Evolutionary conservation across 1,140 invertebrate species (phyloP), one percentile per base, ranked within the genome.

Genomic region (Atta cephalotes): DNA sequence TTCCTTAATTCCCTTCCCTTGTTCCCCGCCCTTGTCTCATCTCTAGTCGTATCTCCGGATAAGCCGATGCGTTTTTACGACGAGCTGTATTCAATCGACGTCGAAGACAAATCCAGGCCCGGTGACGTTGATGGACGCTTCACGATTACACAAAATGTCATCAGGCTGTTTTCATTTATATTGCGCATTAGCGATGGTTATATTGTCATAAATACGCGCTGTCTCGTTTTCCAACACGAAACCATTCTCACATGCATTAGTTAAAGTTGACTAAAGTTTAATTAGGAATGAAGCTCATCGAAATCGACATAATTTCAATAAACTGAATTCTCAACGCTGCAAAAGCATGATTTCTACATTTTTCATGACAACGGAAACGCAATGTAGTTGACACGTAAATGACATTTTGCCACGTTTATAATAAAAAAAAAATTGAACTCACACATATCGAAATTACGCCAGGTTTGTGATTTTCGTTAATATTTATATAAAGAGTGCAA

Each of bases 1-100:
- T 87, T 87, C 77, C 79, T 85, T 86, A 82, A 81, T 77, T 80
- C 45, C 25, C 58, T 71, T 85, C n/a, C n/a, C n/a, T n/a, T n/a
- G n/a, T n/a, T n/a, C n/a, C n/a, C n/a, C 80, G 10, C 21, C 31
- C n/a, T 28, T 85, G 28, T 70, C 21, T 66, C 25, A 56, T 70
- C 25, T 35, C 45, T 28, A 12, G 62, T 79, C 87, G 84, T 65
- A 71, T 87, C 88, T 62, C n/a, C 16, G 56, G 16, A 31, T 18
- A 58, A 5, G 31, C 35, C 68, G 39, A 2, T 58, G 70, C 45
- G 80, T 84, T 84, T 85, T 77, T 79, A 56, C 82, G 82, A 68
- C 62, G 14, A 35, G 31, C 60, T 79, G 82, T 85, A 65, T 77
- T 85, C 72, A 56, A 65, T 79, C 58, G 74, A n/a, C 12, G 49